phyloP scores from a whole-genome alignment of 1,140 invertebrate species.

The Diploscapter pachys region DNA sequence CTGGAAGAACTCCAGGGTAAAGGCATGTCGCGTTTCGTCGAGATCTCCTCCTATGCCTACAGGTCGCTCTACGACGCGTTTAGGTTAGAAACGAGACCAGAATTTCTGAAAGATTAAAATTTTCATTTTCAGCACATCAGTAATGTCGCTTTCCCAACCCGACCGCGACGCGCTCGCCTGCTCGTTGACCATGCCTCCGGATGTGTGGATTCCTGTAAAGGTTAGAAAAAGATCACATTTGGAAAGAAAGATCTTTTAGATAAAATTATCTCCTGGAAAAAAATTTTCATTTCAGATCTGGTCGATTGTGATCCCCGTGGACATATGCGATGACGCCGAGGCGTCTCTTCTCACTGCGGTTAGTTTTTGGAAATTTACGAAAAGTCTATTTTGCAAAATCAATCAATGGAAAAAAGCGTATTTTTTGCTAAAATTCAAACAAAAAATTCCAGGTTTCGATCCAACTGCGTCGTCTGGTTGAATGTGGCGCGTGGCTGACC shows the following conservation, averaged over 20 bases:
- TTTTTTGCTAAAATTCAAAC: not conserved
- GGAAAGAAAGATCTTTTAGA: conserved; percentile 4
- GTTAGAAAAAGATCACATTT: conserved; percentile 5
- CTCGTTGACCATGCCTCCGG: conserved; percentile 15
- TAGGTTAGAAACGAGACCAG: not conserved
- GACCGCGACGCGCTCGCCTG: conserved; percentile 10
- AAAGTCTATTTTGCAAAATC: not conserved
- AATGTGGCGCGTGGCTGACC: conserved; percentile 1
- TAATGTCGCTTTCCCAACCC: conserved; percentile 1
- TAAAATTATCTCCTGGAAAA: conserved; percentile 11
- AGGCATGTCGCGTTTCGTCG: conserved; percentile 6
- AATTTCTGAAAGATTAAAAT: not conserved
- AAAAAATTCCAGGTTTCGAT: not conserved
- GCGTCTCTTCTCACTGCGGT: too few species aligned
- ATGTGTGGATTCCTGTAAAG: conserved; percentile 15
- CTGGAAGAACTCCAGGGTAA: not conserved
- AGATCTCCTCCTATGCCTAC: conserved; percentile 14
- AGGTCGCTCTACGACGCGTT: conserved; percentile 6
- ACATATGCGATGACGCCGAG: not conserved
- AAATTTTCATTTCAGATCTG: conserved; percentile 6
- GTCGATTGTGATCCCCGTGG: conserved; percentile 5
- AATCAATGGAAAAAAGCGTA: not conserved
- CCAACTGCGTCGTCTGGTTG: not conserved
- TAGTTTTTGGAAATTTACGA: not conserved
- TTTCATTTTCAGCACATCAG: not conserved